A percentile compares a stretch with the other conserved stretches of the same genome.
Evolutionary conservation across 1,140 invertebrate species (phyloP).

Genomic region (Drosophila bocqueti): DNA sequence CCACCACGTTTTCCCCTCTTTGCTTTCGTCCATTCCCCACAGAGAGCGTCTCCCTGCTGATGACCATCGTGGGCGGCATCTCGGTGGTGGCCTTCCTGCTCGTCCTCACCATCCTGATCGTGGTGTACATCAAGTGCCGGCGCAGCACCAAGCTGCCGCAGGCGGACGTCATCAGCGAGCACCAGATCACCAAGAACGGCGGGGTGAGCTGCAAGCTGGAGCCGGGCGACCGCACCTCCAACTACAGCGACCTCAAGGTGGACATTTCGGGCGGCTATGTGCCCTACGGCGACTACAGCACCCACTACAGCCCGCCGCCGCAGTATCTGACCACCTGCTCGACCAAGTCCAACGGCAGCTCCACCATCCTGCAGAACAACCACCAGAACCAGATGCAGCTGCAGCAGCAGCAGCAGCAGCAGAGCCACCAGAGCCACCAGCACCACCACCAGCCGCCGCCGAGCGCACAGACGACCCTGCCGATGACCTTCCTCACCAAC

Average conservation of each 20-base stretch:
- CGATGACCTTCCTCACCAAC: conserved; percentile 81
- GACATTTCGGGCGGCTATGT: conserved; percentile 95
- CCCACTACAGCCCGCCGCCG: conserved; percentile 91
- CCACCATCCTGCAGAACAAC: conserved; percentile 79
- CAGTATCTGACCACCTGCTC: conserved; percentile 82
- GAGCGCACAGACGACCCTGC: conserved; percentile 56
- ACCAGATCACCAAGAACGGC: conserved; percentile 81
- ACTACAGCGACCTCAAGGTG: conserved; percentile 96
- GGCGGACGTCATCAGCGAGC: conserved; percentile 83
- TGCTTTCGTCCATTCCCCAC: not conserved
- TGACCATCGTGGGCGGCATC: conserved; percentile 76
- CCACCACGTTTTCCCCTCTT: not conserved
- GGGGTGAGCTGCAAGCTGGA: conserved; percentile 78
- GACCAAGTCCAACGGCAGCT: conserved; percentile 81
- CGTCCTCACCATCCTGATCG: conserved; percentile 69
- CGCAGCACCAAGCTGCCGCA: conserved; percentile 80
- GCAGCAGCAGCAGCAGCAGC: conserved; percentile 70
- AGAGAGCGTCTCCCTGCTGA: conserved; percentile 76
- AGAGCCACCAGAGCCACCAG: conserved; percentile 22
- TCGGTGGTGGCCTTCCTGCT: conserved; percentile 72
- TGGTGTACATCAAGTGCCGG: conserved; percentile 80
- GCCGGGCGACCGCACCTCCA: conserved; percentile 94
- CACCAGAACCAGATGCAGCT: conserved; percentile 80
- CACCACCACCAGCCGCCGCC: conserved; percentile 50
- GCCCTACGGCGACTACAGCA: conserved; percentile 93